A percentile compares a stretch with the other conserved stretches of the same genome.
Evolutionary conservation across 30 jellyfish, hydroid and myxozoan genomes (phyloP).

Genomic region (Aurelia coerulea): DNA sequence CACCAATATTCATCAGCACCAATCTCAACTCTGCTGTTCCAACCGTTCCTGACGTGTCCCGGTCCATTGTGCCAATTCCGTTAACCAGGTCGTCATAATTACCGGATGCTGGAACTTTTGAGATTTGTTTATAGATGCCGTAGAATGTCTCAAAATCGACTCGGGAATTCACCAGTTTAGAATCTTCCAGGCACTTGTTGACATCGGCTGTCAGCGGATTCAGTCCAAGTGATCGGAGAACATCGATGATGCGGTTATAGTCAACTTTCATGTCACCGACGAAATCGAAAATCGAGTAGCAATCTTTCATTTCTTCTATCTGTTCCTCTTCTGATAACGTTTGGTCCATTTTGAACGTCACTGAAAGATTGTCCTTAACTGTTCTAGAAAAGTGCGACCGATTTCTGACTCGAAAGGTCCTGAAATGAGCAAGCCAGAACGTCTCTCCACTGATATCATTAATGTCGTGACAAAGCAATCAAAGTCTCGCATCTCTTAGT

Average conservation of each 20-base stretch:
- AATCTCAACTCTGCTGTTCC: constrained; percentile 89
- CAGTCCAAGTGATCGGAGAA: constrained; percentile 90
- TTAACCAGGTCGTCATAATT: constrained; percentile 92
- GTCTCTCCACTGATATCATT: too few relatives aligned
- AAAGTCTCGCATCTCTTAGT: too few relatives aligned
- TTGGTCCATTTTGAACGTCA: background rate
- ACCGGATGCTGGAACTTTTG: constrained; percentile 69
- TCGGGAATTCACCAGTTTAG: constrained; percentile 76
- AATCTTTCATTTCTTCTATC: constrained; percentile 89
- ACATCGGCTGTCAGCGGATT: constrained; percentile 92
- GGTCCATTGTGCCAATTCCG: constrained; percentile 88
- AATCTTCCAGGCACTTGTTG: constrained; percentile 77
- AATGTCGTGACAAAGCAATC: too few relatives aligned
- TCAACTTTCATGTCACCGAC: constrained; percentile 93
- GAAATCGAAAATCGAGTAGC: constrained; percentile 84
- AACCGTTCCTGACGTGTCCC: constrained; percentile 89
- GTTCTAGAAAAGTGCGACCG: too few relatives aligned
- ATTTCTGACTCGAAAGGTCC: too few relatives aligned
- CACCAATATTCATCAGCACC: constrained; percentile 86
- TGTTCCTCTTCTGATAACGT: constrained; percentile 76
- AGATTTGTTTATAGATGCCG: constrained; percentile 82
- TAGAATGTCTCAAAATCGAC: constrained; percentile 90
- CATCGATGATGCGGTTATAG: constrained; percentile 67
- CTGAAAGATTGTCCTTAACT: too few relatives aligned
- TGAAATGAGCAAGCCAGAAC: too few relatives aligned